Conservation (phyloP, 2,888 invertebrate species). For the Athalia rosae region DNA sequence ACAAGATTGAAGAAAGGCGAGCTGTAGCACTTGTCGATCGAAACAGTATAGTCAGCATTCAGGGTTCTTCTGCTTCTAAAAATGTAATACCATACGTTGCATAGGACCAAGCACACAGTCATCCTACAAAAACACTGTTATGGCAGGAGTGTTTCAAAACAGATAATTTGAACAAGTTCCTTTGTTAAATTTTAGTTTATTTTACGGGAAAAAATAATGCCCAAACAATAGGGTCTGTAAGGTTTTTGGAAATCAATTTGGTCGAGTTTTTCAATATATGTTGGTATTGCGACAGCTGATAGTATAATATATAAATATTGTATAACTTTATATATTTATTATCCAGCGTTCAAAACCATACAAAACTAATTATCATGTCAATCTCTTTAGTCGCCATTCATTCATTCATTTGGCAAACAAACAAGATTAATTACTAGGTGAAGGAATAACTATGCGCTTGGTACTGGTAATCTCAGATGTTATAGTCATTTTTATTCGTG, state of each 20-base stretch:
- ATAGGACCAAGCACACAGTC: slow-evolving; percentile 35
- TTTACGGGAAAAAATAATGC: background rate
- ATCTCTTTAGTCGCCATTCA: background rate
- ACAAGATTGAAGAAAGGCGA: background rate
- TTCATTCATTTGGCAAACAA: no score
- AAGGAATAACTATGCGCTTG: slow-evolving; percentile 34
- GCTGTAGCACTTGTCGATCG: background rate
- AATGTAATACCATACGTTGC: slow-evolving; percentile 15
- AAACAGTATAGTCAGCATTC: slow-evolving; percentile 13
- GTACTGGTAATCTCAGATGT: slow-evolving; percentile 17
- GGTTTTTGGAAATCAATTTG: no score
- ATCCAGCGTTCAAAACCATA: background rate
- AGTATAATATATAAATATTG: background rate
- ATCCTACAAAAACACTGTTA: slow-evolving; percentile 17
- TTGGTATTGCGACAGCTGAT: no score
- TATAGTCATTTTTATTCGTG: background rate
- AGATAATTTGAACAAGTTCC: no score
- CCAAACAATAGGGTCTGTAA: no score
- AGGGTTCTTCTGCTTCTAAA: slow-evolving; percentile 2
- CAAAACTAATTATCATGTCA: slow-evolving; percentile 15
- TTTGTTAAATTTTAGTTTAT: background rate
- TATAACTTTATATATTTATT: background rate
- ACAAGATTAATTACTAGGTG: background rate
- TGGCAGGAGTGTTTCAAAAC: no score
- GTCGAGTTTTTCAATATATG: no score